Evolutionary conservation across 2,797 vertebrate species (phyloP).

Genomic region (Tauraco hartlaubi): DNA sequence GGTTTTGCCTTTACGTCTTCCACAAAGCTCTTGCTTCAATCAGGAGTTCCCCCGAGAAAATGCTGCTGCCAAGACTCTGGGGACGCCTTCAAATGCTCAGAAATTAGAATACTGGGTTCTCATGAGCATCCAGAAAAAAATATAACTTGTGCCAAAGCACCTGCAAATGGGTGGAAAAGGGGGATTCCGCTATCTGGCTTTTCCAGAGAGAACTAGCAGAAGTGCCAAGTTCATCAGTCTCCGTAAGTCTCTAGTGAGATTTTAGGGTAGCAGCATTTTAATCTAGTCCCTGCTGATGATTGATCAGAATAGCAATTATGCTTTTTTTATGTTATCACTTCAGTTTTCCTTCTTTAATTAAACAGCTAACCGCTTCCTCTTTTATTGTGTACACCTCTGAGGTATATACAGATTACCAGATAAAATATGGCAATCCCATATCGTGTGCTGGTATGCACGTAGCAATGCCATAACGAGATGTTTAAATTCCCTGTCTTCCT

Average conservation of each 20-base stretch:
- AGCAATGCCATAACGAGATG: neutral
- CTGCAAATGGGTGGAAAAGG: neutral
- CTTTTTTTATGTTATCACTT: neutral
- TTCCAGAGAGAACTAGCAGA: neutral
- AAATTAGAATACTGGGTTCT: neutral
- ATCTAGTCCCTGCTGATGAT: neutral
- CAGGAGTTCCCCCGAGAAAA: neutral
- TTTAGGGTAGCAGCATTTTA: constrained; percentile 4
- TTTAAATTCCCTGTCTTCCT: neutral
- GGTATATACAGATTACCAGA: neutral
- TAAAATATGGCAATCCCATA: neutral
- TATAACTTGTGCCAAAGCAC: neutral
- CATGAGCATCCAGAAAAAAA: neutral
- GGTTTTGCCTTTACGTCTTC: neutral
- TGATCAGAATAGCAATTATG: constrained; percentile 16
- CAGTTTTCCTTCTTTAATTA: constrained; percentile 34
- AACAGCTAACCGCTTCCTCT: neutral
- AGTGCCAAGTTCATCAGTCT: neutral
- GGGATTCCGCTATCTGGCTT: neutral
- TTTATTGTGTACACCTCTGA: neutral
- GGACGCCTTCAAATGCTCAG: neutral
- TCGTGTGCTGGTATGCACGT: neutral
- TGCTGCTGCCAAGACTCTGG: neutral
- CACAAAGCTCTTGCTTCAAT: neutral
- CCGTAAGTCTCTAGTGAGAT: neutral